These are phyloP conservation scores for Cavia porcellus DNA, from an alignment of 2,113 vertebrate species.

Conservation along the genomic window DNA sequence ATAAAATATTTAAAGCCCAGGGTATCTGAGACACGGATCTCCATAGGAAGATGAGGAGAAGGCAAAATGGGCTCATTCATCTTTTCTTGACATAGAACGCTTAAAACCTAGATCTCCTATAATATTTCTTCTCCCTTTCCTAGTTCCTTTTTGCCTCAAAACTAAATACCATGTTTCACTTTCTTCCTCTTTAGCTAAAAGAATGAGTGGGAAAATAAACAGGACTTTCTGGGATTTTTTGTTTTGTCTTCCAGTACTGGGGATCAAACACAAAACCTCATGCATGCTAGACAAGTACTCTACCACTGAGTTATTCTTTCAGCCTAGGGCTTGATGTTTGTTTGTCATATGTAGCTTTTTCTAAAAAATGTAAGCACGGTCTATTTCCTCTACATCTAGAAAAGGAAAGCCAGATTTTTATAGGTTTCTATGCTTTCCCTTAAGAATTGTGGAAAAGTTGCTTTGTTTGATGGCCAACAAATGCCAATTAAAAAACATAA, in stretches of 20 bases:
- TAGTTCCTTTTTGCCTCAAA: neutral
- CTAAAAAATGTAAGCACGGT: neutral
- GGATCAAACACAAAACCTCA: neutral
- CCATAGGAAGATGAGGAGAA: neutral
- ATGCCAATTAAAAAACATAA: slow-evolving; percentile 65
- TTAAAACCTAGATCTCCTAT: neutral
- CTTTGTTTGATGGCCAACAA: slow-evolving; percentile 69
- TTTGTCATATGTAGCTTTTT: neutral
- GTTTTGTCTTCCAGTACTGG: neutral
- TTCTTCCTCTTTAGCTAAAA: neutral
- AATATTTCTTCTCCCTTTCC: slow-evolving; percentile 26
- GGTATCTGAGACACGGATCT: neutral
- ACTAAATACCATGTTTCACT: neutral
- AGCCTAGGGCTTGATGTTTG: neutral
- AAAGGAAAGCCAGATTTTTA: slow-evolving; percentile 17
- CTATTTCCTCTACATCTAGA: slow-evolving; percentile 34
- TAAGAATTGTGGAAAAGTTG: slow-evolving; percentile 51
- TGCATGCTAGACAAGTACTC: neutral
- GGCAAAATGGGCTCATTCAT: neutral
- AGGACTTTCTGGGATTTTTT: neutral
- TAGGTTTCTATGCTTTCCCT: slow-evolving; percentile 60
- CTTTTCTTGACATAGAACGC: neutral
- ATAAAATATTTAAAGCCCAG: neutral
- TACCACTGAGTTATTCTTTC: neutral
- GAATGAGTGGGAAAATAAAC: neutral